Evolutionary conservation across 2,113 vertebrate species (phyloP).

Genomic region (Ageneiosus marmoratus): DNA sequence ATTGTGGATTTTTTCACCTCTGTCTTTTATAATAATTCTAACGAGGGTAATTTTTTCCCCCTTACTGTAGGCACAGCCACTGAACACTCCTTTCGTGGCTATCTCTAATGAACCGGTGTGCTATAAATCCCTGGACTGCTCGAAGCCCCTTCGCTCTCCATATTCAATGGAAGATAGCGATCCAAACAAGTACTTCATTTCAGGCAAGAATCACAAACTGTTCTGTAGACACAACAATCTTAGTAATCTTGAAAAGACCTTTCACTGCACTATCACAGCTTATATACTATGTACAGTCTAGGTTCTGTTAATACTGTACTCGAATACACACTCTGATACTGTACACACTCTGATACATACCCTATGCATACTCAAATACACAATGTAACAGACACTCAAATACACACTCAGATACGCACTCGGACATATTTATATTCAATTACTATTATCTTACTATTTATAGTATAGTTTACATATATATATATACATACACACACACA

Average conservation of each 20-base stretch:
- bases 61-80: constrained; percentile 29
- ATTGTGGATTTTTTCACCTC: too few species aligned
- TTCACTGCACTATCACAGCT: neutral
- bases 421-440: too few species aligned
- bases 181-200: constrained; percentile 78
- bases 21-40: too few species aligned
- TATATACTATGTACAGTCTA: neutral
- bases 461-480: too few species aligned
- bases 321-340: too few species aligned
- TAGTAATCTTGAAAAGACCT: neutral
- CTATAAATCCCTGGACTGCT: constrained; percentile 33
- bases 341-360: too few species aligned
- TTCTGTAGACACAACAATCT: neutral
- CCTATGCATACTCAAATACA: too few species aligned
- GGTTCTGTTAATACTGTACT: neutral
- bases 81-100: constrained; percentile 48
- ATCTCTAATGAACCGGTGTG: constrained; percentile 46
- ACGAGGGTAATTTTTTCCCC: neutral
- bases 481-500: too few species aligned
- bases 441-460: too few species aligned
- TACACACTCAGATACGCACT: too few species aligned
- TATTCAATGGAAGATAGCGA: constrained; percentile 74
- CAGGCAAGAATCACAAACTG: constrained; percentile 68
- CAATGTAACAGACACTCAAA: too few species aligned
- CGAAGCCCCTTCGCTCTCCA: constrained; percentile 60